phyloP scores from a whole-genome alignment of 2,888 invertebrate genomes.

The Nysson spinosus region DNA sequence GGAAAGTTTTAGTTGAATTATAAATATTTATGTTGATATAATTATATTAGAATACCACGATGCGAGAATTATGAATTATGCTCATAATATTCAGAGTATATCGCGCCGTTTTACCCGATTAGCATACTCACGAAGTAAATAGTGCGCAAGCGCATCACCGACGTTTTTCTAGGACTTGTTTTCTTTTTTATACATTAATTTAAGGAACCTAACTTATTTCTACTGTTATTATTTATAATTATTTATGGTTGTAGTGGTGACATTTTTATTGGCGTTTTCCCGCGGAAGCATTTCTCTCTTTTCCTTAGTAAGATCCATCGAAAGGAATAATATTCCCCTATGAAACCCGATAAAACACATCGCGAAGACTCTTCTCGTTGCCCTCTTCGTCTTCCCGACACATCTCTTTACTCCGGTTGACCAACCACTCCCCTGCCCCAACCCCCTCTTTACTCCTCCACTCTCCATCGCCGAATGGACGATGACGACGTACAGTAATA shows the following conservation, averaged over 20 bases:
- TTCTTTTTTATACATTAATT: constrained; percentile 22
- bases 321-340: constrained; percentile 5
- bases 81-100: too few species aligned
- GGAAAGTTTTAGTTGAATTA: too few species aligned
- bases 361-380: constrained; percentile 19
- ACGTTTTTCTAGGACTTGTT: constrained; percentile 2
- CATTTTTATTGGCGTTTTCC: constrained; percentile 20
- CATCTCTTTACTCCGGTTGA: not conserved
- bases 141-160: too few species aligned
- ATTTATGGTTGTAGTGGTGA: constrained; percentile 30
- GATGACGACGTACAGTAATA: constrained; percentile 37
- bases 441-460: constrained; percentile 38
- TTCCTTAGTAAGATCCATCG: constrained; percentile 22
- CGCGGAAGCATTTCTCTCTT: constrained; percentile 48
- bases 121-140: too few species aligned
- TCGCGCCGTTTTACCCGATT: too few species aligned
- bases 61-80: too few species aligned
- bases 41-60: too few species aligned
- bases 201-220: constrained; percentile 32
- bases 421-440: constrained; percentile 21
- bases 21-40: too few species aligned
- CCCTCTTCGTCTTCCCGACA: constrained; percentile 21
- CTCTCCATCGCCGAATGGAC: constrained; percentile 52
- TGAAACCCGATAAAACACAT: too few species aligned
- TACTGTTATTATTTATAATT: constrained; percentile 40